Evolutionary conservation across 2,888 invertebrate species (phyloP), one percentile per base, ranked within the genome.

Genomic region (Pyrrhia umbra): DNA sequence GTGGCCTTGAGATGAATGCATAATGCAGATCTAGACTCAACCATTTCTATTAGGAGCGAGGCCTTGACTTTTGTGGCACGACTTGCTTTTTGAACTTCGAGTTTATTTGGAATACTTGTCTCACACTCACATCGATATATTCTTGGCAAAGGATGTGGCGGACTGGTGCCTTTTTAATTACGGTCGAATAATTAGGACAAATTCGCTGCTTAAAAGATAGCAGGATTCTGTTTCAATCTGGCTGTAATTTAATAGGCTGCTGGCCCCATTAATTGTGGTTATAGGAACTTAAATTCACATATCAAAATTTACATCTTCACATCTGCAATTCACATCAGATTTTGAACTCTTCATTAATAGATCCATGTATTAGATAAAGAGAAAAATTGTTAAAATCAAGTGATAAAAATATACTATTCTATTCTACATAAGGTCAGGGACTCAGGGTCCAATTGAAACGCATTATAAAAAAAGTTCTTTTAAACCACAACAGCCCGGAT

Each of bases 1-100:
- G 49, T 52, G 79, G 47, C 85, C 83, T 85, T 84, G 85, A 77
- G 52, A 75, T 70, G 64, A 69, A 78, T 82, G 82, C 80, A 82
- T 69, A 47, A 72, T 77, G 75, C 75, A 79, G 68, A 57, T 79
- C 75, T 77, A 77, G 79, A 79, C 67, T 47, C 51, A 6, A 51
- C 43, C 63, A 77, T 68, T 75, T 60, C 59, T 75, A 65, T 51
- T 60, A 62, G 39, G 47, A 62, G 43, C 61, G 52, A 55, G 57
- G 15, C 77, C 77, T 77, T 77, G 77, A 77, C 72, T 72, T 66
- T 75, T 23, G 65, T 21, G 16, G 37, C 4, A 13, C 27, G 23
- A 21, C 15, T 20, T 30, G 20, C 9, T 54, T 67, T 60, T 45
- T 50, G 23, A 45, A 54, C 13, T 65, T 27, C 3, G 16, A 34